Evolutionary conservation across 1,140 invertebrate species (phyloP), one percentile per base, ranked within the genome.

Genomic region (Hestina assimilis): DNA sequence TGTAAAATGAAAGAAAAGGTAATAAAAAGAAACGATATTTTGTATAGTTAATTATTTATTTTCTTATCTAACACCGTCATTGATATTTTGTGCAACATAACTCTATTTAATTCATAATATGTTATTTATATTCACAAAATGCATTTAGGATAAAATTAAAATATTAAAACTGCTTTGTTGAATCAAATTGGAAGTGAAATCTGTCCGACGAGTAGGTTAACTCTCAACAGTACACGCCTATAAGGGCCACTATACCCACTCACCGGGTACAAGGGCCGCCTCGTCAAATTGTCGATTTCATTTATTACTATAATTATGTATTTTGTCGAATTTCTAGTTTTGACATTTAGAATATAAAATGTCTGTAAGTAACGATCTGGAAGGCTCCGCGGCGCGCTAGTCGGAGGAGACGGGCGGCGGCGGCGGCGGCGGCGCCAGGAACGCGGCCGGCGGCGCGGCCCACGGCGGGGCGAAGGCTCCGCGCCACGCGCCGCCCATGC

Each of bases 391-490:
- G 15, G 12, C 33, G 33, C 14, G 41, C 58, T 69, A 73, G 11
- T 67, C 52, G 46, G 51, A 59, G 40, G 73, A 75, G 29, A 71
- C 71, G 66, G 79, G 82, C 63, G 79, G 82, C 29, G 79, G 79
- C 55, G 82, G 82, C 48, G 82, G 82, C 50, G 80, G 83, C 47
- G 83, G 80, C 66, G 79, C 73, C 12, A 79, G 68, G 69, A 77
- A 77, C 43, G 73, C 62, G 52, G 74, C 70, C 26, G 79, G 79
- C 46, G 83, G 82, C 55, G 78, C 72, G 31, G 64, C 79, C 80
- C 83, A 83, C 4, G 79, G 79, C 56, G 81, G 81, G 11, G 74
- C 64, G 79, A 76, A 83, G 1, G 59, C 68, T 31, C 75, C 77
- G 46, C 77, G 75, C 77, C 77, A 80, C 19, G 53, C 60, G 33